Conservation (phyloP, 1,140 invertebrate genomes). For the Eupeodes corollae region DNA sequence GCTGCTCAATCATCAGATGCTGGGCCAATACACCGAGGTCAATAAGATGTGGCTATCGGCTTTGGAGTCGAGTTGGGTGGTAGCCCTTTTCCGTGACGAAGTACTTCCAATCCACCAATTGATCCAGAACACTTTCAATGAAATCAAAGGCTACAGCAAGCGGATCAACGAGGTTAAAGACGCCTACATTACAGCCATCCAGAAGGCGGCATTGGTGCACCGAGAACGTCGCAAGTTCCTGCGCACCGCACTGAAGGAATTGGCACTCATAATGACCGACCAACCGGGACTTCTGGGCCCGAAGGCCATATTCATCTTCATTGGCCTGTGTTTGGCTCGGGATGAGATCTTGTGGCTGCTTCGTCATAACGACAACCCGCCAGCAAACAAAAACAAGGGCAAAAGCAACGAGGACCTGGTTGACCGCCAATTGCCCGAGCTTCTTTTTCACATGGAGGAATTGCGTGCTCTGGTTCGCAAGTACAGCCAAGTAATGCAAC, state of each 20-base stretch:
- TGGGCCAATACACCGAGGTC: constrained; percentile 62
- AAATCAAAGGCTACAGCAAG: constrained; percentile 90
- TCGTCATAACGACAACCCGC: constrained; percentile 91
- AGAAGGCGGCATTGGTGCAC: constrained; percentile 81
- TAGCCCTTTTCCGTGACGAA: constrained; percentile 93
- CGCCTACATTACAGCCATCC: constrained; percentile 77
- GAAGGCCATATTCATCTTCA: constrained; percentile 93
- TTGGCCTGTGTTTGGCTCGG: constrained; percentile 85
- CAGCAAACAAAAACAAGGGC: constrained; percentile 68
- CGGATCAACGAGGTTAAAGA: constrained; percentile 90
- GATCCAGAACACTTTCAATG: constrained; percentile 86
- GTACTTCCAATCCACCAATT: constrained; percentile 92
- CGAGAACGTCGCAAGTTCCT: constrained; percentile 93
- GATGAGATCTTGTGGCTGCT: constrained; percentile 97
- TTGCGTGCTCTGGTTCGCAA: constrained; percentile 83
- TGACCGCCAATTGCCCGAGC: constrained; percentile 89
- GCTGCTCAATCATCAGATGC: constrained; percentile 74
- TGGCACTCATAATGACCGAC: constrained; percentile 91
- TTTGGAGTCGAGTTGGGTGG: constrained; percentile 85
- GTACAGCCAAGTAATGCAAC: constrained; percentile 92
- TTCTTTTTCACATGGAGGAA: constrained; percentile 98
- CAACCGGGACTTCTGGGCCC: constrained; percentile 95
- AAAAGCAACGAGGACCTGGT: constrained; percentile 81
- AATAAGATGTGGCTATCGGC: constrained; percentile 85
- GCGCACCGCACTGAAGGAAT: constrained; percentile 86